Conservation (phyloP, 2,797 vertebrate species). For the Glossophaga mutica region DNA sequence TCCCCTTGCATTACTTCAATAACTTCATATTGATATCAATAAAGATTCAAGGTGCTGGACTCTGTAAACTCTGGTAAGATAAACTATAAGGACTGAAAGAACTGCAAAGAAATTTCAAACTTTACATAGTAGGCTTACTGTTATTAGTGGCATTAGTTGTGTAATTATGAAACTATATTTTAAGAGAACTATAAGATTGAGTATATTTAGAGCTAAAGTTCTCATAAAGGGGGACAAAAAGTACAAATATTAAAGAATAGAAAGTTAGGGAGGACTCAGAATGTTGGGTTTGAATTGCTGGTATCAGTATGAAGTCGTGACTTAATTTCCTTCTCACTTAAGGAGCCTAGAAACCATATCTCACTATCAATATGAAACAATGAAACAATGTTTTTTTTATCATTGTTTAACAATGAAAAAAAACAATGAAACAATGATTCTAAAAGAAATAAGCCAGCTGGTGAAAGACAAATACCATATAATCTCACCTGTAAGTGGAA, state of each 20-base stretch:
- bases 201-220: neutral
- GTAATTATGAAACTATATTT: neutral
- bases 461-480: no score
- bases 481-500: no score
- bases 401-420: no score
- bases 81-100: neutral
- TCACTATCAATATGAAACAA: neutral
- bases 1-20: neutral
- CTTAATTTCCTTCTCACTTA: neutral
- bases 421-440: no score
- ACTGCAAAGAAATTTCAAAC: neutral
- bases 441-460: no score
- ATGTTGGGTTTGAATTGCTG: neutral
- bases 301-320: neutral
- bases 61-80: neutral
- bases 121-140: neutral
- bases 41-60: neutral
- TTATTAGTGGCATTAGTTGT: neutral
- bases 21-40: neutral
- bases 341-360: no score
- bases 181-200: neutral
- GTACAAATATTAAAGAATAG: neutral
- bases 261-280: neutral
- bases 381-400: no score
- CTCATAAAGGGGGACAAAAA: neutral